These are phyloP conservation scores for Malurus melanocephalus DNA, from an alignment of 2,113 vertebrate species.

Conservation along the genomic window DNA sequence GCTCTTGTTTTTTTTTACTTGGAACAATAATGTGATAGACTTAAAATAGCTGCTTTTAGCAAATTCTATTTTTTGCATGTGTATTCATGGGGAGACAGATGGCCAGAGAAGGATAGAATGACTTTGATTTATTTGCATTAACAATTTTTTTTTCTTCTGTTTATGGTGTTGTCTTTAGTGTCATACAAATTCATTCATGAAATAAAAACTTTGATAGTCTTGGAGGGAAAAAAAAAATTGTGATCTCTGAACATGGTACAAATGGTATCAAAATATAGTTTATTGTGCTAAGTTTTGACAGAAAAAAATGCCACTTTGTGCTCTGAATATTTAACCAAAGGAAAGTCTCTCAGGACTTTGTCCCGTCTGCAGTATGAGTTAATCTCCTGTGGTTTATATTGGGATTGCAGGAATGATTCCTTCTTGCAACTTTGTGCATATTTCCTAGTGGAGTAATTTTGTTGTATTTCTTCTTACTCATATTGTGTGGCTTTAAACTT, in stretches of 20 bases:
- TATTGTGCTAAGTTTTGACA: neutral
- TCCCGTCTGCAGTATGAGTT: neutral
- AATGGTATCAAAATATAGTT: neutral
- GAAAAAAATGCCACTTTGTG: neutral
- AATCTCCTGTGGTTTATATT: neutral
- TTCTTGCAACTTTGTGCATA: neutral
- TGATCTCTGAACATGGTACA: neutral
- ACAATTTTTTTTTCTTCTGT: neutral
- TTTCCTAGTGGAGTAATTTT: neutral
- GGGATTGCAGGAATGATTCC: neutral
- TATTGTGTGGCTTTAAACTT: neutral
- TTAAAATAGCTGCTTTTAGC: slow-evolving; percentile 14
- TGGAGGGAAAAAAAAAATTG: neutral
- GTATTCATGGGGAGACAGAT: neutral
- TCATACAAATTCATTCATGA: neutral
- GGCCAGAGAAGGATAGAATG: neutral
- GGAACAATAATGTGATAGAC: neutral
- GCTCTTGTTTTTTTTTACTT: neutral
- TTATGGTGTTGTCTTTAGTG: neutral
- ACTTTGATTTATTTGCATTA: slow-evolving; percentile 48
- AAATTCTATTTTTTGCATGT: neutral
- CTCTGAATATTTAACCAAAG: neutral
- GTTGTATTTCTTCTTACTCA: neutral
- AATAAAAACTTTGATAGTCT: neutral
- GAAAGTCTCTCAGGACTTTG: neutral